Evolutionary conservation across 2,113 vertebrate species (phyloP), one percentile per base, ranked within the genome.

Genomic region (Mirounga angustirostris): DNA sequence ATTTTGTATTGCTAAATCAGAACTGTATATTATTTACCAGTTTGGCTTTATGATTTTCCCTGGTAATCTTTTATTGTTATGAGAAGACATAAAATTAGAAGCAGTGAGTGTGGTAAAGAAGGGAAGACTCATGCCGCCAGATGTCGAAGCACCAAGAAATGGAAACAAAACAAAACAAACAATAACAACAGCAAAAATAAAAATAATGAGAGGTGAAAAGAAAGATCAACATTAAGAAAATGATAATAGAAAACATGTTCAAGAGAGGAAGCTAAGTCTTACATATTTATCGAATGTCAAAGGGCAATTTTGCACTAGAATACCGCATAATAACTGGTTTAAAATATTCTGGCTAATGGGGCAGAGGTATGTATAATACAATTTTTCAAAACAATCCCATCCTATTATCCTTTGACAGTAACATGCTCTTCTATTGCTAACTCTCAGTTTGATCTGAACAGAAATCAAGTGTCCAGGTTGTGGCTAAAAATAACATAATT

Each of bases 381-480:
- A 40, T 36, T 52, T 89, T 56, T n/a, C 10, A 63, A 50, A 89
- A 40, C 5, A 52, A 61, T 78, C 28, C 33, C 9, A 63, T 67
- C 7, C 40, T 52, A 28, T 22, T 80, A 26, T 36, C 40, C 33
- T 87, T 54, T 80, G 54, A 46, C 4, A 87, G 50, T 21, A 19
- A 43, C 26, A 46, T 33, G 4, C 4, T 95, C 92, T 94, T 40
- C 9, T 54, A 81, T 63, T 7, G 5, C 22, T 84, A 85, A 15
- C 16, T 76, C 40, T 90, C 26, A 24, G 21, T 94, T 97, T 93
- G 33, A 74, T 65, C 7, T 14, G 58, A 95, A 80, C 0, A 22
- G 52, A 97, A 96, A 73, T 91, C 24, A 93, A 14, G 26, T 85
- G 14, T 89, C 36, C 82, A 46, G 30, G 58, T 73, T 78, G 79